Percentiles rank a stretch among this genome's conserved stretches.
Evolutionary conservation across 2,797 vertebrate genomes (phyloP).

Genomic region (Aselliscus stoliczkanus): DNA sequence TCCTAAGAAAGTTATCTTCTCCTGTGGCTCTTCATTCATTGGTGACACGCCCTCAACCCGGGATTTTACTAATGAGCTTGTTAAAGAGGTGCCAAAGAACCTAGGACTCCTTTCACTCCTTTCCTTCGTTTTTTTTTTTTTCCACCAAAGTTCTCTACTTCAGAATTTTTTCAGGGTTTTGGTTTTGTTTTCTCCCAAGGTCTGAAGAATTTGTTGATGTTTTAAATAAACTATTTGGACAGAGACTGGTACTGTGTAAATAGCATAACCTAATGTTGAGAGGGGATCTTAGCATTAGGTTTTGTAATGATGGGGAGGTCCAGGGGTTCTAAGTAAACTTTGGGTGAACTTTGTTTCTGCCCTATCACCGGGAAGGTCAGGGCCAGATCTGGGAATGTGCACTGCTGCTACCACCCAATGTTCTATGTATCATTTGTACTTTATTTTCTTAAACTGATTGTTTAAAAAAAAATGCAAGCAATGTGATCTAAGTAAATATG

Average conservation of each 20-base stretch:
- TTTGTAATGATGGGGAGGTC: conserved; percentile 53
- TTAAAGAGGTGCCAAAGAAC: conserved; percentile 79
- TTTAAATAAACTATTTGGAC: conserved; percentile 58
- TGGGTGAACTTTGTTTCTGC: conserved; percentile 36
- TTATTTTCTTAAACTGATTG: conserved; percentile 65
- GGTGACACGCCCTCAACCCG: conserved; percentile 65
- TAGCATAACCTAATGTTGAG: conserved; percentile 25
- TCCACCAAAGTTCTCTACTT: conserved; percentile 31
- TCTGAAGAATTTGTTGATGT: conserved; percentile 67
- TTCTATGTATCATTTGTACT: conserved; percentile 69
- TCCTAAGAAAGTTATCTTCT: conserved; percentile 44
- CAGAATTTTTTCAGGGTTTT: conserved; percentile 65
- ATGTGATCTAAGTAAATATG: conserved; percentile 62
- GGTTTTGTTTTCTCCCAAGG: background rate
- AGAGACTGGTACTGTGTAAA: conserved; percentile 35
- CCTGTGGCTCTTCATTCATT: conserved; percentile 32
- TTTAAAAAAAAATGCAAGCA: conserved; percentile 71
- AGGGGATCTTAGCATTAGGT: conserved; percentile 51
- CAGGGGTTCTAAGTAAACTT: conserved; percentile 21
- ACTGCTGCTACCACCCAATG: conserved; percentile 15
- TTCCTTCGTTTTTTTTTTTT: background rate
- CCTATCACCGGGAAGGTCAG: conserved; percentile 19
- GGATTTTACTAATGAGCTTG: conserved; percentile 68
- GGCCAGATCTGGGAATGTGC: background rate
- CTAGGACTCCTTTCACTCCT: conserved; percentile 38